Percentiles rank a stretch among this genome's conserved stretches.
phyloP scores from a whole-genome alignment of 2,797 vertebrate species.

The Tenualosa ilisha region DNA sequence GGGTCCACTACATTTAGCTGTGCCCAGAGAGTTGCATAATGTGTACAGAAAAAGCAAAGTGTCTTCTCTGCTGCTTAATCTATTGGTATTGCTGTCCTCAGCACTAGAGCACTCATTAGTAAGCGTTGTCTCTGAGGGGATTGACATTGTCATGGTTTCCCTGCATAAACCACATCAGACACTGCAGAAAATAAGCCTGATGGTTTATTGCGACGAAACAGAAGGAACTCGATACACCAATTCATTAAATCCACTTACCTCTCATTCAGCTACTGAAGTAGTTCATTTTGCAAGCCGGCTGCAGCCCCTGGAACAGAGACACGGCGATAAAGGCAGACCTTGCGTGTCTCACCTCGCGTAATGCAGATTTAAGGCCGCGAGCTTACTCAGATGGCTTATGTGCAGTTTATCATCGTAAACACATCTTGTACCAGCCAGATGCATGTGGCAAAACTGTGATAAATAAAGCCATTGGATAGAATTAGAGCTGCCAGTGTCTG shows the following conservation, averaged over 20 bases:
- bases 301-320: background rate
- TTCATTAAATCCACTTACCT: slow-evolving; percentile 1
- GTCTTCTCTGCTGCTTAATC: background rate
- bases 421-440: background rate
- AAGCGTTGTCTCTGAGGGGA: background rate
- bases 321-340: background rate
- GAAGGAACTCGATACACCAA: background rate
- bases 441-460: background rate
- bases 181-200: background rate
- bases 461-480: background rate
- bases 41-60: background rate
- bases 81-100: background rate
- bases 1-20: background rate
- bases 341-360: background rate
- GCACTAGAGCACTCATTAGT: background rate
- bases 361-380: background rate
- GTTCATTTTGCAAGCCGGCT: background rate
- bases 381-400: background rate
- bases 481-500: background rate
- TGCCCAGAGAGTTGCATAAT: too few species aligned
- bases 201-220: background rate
- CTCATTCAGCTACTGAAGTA: background rate
- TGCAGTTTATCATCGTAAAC: background rate
- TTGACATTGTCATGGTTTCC: background rate
- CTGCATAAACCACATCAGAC: background rate